Evolutionary conservation across 2,113 vertebrate genomes (phyloP), one percentile per base, ranked within the genome.

Genomic region (Micromys minutus): DNA sequence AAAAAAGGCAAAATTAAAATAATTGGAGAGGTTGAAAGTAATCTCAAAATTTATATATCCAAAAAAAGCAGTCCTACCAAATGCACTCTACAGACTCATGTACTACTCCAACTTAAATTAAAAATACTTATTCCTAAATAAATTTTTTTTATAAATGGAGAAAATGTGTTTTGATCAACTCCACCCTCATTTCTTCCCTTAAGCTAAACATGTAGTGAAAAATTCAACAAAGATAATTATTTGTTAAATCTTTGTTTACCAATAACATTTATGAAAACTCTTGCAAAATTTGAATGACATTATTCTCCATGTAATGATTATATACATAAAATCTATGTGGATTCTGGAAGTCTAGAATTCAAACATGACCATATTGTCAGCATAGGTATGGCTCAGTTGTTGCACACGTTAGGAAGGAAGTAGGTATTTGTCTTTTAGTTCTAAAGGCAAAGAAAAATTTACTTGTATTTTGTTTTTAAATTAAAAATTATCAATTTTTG

Each of bases 91-190:
- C 22, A 42, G 22, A 59, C 22, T 71, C 67, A 24, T 94, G 17
- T 74, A 77, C 34, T 90, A 3, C 31, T 93, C 1, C 45, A 42
- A 84, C 10, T 36, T 72, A 94, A 94, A 59, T 67, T 31, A 90
- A 95, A 74, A 45, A 22, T n/a, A 63, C 85, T 90, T 83, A 94
- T 89, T 88, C 89, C 76, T 36, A 85, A 74, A 52, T 93, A 22
- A 42, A 42, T 24, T 83, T 39, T 39, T 61, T n/a, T 24, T n/a
- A 59, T 83, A 81, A 57, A 8, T 83, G 5, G 3, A 42, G 7
- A 59, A 39, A 59, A 42, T 83, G 12, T 83, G 12, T 59, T 81
- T 83, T 81, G 11, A 81, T 59, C 22, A 81, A 59, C 2, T 26
- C 21, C 36, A 26, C 5, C 55, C 5, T 50, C 79, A 29, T 26